Evolutionary conservation across 2,797 vertebrate genomes (phyloP), one percentile per base, ranked within the genome.

Genomic region (Otolemur crassicaudatus): DNA sequence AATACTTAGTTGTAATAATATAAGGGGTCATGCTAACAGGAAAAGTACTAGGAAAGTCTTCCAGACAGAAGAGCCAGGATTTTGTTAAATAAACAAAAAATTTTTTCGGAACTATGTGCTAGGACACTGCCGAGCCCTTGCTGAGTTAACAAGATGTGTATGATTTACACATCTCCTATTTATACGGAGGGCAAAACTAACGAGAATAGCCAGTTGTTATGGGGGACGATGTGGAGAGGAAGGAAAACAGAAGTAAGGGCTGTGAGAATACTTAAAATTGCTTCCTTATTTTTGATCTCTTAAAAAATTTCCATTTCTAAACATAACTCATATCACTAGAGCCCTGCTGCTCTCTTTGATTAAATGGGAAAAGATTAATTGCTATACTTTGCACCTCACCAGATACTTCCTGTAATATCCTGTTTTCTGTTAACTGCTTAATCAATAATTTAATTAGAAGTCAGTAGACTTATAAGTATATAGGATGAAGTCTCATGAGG

Each of bases 281-380:
- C 85, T 94, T 94, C 87, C 91, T 76, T 72, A 53, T 56, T 97
- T 94, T 95, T 95, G 34, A 84, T 76, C 92, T 94, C 95, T 73
- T 5, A 0, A 4, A 93, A 77, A 91, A 63, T 72, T 95, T 91
- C 85, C 67, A 93, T 79, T 96, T 96, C 94, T 91, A 94, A 96
- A 87, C 82, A 92, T 97, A 97, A 97, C 92, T 97, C 93, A 75
- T 88, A 87, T 69, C 7, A 88, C 87, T 81, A 34, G 69, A 94
- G 76, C n/a, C 94, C 95, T 79, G 96, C 95, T 93, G 97, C 46
- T 96, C 19, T 69, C 91, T 96, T 53, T 97, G 90, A 98, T 98
- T 97, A 97, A 93, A 97, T 67, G 90, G 95, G 93, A 93, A 94
- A 96, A 91, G 76, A 94, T 96, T 97, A 98, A 97, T 97, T 94